Evolutionary conservation across 2,113 vertebrate genomes (phyloP).

Genomic region (Oriolus oriolus): DNA sequence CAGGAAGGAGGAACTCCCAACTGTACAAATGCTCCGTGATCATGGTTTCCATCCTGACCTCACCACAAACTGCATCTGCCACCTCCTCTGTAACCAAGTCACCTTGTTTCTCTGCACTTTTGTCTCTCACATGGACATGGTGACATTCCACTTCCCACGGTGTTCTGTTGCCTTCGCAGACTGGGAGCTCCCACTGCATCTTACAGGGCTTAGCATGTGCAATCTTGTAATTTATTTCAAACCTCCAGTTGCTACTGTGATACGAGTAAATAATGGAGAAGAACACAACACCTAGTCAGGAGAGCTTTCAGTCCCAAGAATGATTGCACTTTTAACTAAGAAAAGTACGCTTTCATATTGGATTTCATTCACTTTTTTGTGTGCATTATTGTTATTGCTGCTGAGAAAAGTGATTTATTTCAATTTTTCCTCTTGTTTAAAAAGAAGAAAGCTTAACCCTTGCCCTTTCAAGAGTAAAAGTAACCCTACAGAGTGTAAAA

Average conservation of each 20-base stretch:
- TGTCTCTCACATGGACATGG: not conserved
- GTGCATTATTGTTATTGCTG: not conserved
- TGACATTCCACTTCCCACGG: not conserved
- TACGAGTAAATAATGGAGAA: constrained; percentile 18
- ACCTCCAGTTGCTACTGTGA: not conserved
- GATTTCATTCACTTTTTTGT: not conserved
- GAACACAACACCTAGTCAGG: not conserved
- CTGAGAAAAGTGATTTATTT: constrained; percentile 11
- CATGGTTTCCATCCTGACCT: not conserved
- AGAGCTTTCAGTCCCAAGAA: constrained; percentile 34
- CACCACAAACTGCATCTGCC: not conserved
- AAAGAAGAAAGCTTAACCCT: not conserved
- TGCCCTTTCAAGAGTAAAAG: not conserved
- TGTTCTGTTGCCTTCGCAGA: not conserved
- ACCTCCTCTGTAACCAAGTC: not conserved
- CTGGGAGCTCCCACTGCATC: not conserved
- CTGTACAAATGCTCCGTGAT: not conserved
- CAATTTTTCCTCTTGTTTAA: not conserved
- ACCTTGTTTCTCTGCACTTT: not conserved
- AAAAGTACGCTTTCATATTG: not conserved
- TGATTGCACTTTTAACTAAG: constrained; percentile 29
- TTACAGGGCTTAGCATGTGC: not conserved
- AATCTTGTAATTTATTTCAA: not conserved
- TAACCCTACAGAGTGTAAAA: not conserved
- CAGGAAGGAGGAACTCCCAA: not conserved